These are phyloP conservation scores for Macropus fuliginosus DNA, from an alignment of 2,797 vertebrate genomes.

Conservation along the genomic window DNA sequence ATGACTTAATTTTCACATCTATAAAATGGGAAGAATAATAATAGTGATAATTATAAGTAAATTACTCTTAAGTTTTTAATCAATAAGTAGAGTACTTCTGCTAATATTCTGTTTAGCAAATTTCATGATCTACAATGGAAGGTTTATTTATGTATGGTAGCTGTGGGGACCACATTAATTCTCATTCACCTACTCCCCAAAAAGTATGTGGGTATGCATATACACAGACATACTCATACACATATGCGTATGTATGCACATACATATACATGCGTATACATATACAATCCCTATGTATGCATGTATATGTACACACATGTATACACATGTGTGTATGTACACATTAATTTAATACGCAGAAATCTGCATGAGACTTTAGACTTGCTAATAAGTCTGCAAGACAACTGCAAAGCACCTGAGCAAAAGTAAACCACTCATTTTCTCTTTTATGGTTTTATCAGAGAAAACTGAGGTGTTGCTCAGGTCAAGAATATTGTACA, in stretches of 20 bases:
- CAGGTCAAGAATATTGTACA: background rate
- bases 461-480: background rate
- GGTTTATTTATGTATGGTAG: background rate
- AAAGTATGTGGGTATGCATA: too few relatives aligned
- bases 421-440: background rate
- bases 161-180: background rate
- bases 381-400: background rate
- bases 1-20: background rate
- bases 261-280: too few relatives aligned
- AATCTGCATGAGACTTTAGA: background rate
- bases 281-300: too few relatives aligned
- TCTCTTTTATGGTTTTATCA: background rate
- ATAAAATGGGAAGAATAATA: background rate
- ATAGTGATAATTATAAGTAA: background rate
- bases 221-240: too few relatives aligned
- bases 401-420: background rate
- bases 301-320: too few relatives aligned
- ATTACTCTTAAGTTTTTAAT: background rate
- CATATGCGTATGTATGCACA: too few relatives aligned
- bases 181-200: background rate
- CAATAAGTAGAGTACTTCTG: background rate
- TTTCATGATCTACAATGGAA: background rate
- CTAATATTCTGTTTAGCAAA: background rate
- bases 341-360: background rate
- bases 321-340: too few relatives aligned